Percentiles rank a stretch among this genome's conserved stretches.
Evolutionary conservation across 2,888 invertebrate genomes (phyloP).

Genomic region (Shargacucullia verbasci): DNA sequence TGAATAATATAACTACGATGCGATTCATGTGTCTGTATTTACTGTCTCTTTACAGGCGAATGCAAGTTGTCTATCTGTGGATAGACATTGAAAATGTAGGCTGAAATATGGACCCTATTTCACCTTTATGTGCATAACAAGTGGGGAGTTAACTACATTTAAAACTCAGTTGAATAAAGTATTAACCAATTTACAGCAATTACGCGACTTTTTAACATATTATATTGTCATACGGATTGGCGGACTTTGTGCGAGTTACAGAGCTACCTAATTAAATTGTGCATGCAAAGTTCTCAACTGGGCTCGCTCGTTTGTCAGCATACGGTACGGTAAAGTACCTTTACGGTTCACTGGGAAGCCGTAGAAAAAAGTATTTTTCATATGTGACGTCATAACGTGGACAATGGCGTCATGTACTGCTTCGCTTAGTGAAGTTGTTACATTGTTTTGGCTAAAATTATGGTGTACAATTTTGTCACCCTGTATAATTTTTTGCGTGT

Average conservation of each 20-base stretch:
- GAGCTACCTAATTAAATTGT: slow-evolving; percentile 58
- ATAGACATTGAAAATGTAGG: too few relatives aligned
- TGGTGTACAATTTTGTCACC: slow-evolving; percentile 23
- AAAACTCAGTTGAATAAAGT: background rate
- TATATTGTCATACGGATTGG: slow-evolving; percentile 39
- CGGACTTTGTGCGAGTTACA: slow-evolving; percentile 47
- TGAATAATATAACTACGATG: too few relatives aligned
- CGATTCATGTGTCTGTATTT: too few relatives aligned
- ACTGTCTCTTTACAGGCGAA: too few relatives aligned
- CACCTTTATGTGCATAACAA: too few relatives aligned
- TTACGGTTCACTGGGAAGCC: slow-evolving; percentile 32
- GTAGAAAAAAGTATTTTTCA: slow-evolving; percentile 52
- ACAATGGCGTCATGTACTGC: slow-evolving; percentile 43
- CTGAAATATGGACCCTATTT: too few relatives aligned
- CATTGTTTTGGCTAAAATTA: slow-evolving; percentile 35
- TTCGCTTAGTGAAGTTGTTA: slow-evolving; percentile 23
- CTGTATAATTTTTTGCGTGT: slow-evolving; percentile 16
- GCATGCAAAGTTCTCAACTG: slow-evolving; percentile 56
- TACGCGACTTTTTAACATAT: slow-evolving; percentile 26
- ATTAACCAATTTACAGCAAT: slow-evolving; percentile 34
- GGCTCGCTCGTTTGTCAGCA: slow-evolving; percentile 48
- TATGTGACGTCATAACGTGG: slow-evolving; percentile 46
- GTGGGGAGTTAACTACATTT: too few relatives aligned
- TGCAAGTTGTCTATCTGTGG: too few relatives aligned
- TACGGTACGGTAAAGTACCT: slow-evolving; percentile 29